Percentiles rank a stretch among this genome's conserved stretches.
Evolutionary conservation across 2,113 vertebrate species (phyloP).

Genomic region (Engraulis encrasicolus): DNA sequence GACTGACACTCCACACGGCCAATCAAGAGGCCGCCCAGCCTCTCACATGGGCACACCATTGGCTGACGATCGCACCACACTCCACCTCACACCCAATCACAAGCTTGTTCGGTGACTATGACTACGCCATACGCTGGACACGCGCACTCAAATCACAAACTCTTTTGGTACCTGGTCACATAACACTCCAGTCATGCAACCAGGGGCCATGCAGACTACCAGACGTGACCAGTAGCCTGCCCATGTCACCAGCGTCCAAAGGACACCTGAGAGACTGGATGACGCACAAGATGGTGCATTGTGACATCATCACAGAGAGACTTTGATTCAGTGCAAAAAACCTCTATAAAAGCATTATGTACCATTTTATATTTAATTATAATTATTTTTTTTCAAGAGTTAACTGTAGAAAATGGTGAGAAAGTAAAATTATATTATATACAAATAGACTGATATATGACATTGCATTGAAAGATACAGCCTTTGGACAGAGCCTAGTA

Average conservation of each 20-base stretch:
- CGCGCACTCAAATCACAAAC: not conserved
- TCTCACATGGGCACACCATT: not conserved
- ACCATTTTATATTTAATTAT: not conserved
- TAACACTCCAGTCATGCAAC: not conserved
- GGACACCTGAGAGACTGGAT: not conserved
- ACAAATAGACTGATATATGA: not conserved
- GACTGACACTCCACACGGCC: constrained; percentile 50
- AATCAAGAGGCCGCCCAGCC: not conserved
- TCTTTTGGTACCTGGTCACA: not conserved
- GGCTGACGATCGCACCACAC: not conserved
- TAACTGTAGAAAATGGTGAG: not conserved
- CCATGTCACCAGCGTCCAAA: not conserved
- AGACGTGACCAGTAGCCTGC: not conserved
- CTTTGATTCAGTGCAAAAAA: not conserved
- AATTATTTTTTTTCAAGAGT: not conserved
- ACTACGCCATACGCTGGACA: not conserved
- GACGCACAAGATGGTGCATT: not conserved
- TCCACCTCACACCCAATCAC: not conserved
- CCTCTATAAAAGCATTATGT: not conserved
- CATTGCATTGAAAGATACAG: not conserved
- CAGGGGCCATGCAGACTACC: not conserved
- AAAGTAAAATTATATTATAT: not conserved
- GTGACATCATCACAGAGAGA: not conserved
- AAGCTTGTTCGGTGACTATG: not conserved
- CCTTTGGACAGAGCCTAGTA: not conserved